Evolutionary conservation across 1,140 invertebrate genomes (phyloP), one percentile per base, ranked within the genome.

Genomic region (Coelopa frigida): DNA sequence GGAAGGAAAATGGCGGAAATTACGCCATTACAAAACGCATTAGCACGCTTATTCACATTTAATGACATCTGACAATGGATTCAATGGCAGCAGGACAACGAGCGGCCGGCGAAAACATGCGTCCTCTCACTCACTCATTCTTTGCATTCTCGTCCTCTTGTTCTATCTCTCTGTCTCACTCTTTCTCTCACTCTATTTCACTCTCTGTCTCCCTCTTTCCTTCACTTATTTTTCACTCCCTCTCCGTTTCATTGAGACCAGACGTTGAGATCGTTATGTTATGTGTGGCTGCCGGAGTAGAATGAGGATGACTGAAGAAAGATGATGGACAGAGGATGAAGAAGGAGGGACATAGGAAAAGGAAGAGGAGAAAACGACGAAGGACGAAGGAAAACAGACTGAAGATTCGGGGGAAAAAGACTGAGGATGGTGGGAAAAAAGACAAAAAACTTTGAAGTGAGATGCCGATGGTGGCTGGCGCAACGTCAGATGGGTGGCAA

Each of bases 361-460:
- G 27, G 27, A 29, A 14, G 27, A 29, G 27, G 27, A 29, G 27
- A 29, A 8, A 29, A 29, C 8, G 27, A 29, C 8, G 27, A 29
- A 29, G 27, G 8, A 8, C 8, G 27, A 29, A 14, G 27, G 27
- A 29, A 29, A 29, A 29, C 14, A 10, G 14, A 29, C 14, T 29
- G 14, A 29, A 29, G 14, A 29, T 29, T 29, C 14, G 27, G 7
- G 7, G 14, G 6, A 36, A 8, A 7, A 36, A 36, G 18, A 7
- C 14, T 7, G 6, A 36, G 6, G 6, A 36, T 15, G 33, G 6
- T 22, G 37, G 7, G 18, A 58, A 58, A 26, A 57, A 60, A 54
- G 22, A 37, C 60, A 58, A 55, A 61, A 52, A 47, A 4, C 15
- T 44, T 15, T 4, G n/a, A n/a, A n/a, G n/a, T n/a, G n/a, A n/a